Conservation (phyloP, 2,888 invertebrate genomes). For the Leucophora obtusa region DNA sequence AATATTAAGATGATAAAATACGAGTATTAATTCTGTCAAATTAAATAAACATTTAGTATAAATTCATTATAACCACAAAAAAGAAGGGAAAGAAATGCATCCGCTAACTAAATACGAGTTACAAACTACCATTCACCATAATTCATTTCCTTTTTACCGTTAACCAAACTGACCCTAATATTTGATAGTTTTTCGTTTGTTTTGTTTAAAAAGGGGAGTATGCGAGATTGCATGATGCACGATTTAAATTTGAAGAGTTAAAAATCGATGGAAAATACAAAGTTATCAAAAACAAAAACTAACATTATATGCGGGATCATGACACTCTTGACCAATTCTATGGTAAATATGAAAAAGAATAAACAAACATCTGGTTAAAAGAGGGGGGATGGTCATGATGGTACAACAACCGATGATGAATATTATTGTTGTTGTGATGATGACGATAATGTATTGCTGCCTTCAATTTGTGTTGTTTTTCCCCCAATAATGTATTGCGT, state of each 20-base stretch:
- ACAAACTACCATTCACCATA: slow-evolving; percentile 18
- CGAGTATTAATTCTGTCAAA: slow-evolving; percentile 1
- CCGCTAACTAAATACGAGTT: slow-evolving; percentile 19
- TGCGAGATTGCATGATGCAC: neutral
- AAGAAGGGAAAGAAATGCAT: neutral
- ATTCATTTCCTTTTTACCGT: neutral
- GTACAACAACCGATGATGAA: neutral
- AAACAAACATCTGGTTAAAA: slow-evolving; percentile 12
- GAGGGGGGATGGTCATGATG: slow-evolving; percentile 3
- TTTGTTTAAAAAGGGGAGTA: neutral
- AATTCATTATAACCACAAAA: neutral
- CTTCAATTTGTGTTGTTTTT: neutral
- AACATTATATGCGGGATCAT: slow-evolving; percentile 40
- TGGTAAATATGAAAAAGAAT: slow-evolving; percentile 22
- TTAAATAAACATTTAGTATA: neutral
- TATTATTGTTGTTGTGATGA: neutral
- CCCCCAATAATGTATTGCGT: neutral
- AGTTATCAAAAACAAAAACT: slow-evolving; percentile 1
- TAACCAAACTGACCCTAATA: slow-evolving; percentile 28
- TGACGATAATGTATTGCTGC: neutral
- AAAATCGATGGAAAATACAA: slow-evolving; percentile 20
- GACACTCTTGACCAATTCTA: neutral
- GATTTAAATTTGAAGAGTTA: slow-evolving; percentile 6
- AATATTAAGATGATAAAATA: neutral
- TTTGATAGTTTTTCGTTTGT: neutral